Conservation (phyloP, 1,140 invertebrate species). For the Zaprionus vittiger region DNA sequence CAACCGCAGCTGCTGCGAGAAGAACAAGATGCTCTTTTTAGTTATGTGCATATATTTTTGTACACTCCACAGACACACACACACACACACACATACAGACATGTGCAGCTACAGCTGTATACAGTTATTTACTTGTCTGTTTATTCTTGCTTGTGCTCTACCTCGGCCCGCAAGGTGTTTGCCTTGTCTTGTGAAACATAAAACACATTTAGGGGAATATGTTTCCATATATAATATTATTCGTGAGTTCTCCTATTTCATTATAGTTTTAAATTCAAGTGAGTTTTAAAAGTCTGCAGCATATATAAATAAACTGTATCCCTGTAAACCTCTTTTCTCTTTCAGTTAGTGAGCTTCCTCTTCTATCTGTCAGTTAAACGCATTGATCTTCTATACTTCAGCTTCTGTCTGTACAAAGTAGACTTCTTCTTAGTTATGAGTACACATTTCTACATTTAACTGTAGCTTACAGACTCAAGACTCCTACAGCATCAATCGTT, state of each 20-base stretch:
- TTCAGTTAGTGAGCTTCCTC: no score
- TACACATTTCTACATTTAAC: neutral
- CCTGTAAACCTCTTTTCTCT: no score
- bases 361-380: no score
- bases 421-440: no score
- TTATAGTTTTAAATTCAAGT: neutral
- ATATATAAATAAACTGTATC: neutral
- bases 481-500: accelerated
- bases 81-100: neutral
- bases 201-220: neutral
- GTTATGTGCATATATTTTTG: constrained; percentile 49
- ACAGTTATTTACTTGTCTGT: neutral
- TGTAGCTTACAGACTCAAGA: neutral
- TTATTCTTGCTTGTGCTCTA: neutral
- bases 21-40: constrained; percentile 28
- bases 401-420: no score
- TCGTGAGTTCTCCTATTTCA: neutral
- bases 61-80: constrained; percentile 1
- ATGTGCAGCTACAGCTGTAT: constrained; percentile 15
- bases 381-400: no score
- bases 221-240: neutral
- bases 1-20: neutral
- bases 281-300: neutral
- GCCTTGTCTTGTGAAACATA: neutral
- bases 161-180: neutral